These are phyloP conservation scores for Eunapius fragilis DNA, from an alignment of 37 sponge, comb jelly and placozoan genomes.

Conservation along the genomic window DNA sequence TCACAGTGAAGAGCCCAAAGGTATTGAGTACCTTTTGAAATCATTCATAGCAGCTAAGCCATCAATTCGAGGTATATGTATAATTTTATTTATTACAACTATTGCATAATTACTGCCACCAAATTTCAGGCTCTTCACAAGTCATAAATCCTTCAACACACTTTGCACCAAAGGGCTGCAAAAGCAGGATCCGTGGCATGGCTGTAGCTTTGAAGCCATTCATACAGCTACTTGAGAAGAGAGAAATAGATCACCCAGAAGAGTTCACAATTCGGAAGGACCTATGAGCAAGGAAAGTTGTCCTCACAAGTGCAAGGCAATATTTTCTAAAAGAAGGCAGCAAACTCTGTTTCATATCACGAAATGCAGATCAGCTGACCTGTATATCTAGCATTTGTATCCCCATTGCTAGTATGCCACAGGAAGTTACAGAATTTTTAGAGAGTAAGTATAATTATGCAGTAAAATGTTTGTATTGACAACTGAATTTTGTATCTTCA, in stretches of 20 bases:
- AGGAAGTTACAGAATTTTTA: background rate
- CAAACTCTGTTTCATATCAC: background rate
- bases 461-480: background rate
- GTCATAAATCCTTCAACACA: background rate
- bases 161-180: background rate
- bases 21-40: background rate
- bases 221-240: background rate
- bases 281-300: constrained; percentile 3
- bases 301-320: background rate
- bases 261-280: background rate
- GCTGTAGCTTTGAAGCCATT: constrained; percentile 4
- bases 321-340: background rate
- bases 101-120: background rate
- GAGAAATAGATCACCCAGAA: constrained; percentile 5
- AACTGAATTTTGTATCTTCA: background rate
- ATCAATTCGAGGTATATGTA: background rate
- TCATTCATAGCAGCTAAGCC: background rate
- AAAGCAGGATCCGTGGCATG: background rate
- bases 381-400: background rate
- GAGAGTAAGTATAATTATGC: background rate
- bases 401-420: background rate
- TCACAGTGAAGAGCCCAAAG: constrained; percentile 3
- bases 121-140: background rate
- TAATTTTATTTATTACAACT: background rate
- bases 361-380: background rate